Base-by-base conservation (phyloP, 1,140 invertebrate species). In the Homarus americanus region DNA sequence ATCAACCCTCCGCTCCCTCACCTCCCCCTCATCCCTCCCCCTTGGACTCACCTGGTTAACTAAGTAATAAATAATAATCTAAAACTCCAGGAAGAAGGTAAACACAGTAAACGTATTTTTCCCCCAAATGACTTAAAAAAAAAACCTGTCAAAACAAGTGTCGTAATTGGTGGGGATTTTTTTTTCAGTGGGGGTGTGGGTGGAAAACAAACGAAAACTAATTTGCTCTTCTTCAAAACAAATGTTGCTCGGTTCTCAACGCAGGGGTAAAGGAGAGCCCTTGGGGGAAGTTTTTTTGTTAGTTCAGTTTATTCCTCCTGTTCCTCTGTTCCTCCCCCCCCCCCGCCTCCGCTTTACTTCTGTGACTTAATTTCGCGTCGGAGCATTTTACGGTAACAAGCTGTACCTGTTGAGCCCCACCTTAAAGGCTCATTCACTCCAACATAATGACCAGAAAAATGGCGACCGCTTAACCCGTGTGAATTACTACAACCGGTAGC, bases 401-500 rank as follows among this genome's bases (percentile, higher is more conserved):
- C 76, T 9, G 38, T 9, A 32, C n/a, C 34, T 66, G 49, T 36
- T 66, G 28, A 32, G 32, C 44, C 32, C 7, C 28, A 7, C 49
- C 80, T 28, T 34, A 9, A 58, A 53, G 80, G 34, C 53, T 63
- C 49, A 24, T 82, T 82, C 53, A 34, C 58, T 4, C 15, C 63
- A 66, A 58, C 69, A 84, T 84, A 84, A 84, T 84, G 82, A 84
- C 82, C 82, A 73, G 69, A 84, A 49, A 84, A 84, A 84, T 84
- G 82, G 63, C 41, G 40, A 24, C 66, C 82, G 66, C 82, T 84
- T 84, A 84, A 72, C 82, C 66, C 34, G 82, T 73, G 63, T 84
- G 69, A 84, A 73, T 84, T 84, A 84, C 82, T 72, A 84, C 66
- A 84, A 84, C 82, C 82, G 58, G 82, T 84, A 84, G 82, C 82